These are phyloP conservation scores for Tricholauxania praeusta DNA, from an alignment of 2,888 invertebrate genomes.

Conservation along the genomic window DNA sequence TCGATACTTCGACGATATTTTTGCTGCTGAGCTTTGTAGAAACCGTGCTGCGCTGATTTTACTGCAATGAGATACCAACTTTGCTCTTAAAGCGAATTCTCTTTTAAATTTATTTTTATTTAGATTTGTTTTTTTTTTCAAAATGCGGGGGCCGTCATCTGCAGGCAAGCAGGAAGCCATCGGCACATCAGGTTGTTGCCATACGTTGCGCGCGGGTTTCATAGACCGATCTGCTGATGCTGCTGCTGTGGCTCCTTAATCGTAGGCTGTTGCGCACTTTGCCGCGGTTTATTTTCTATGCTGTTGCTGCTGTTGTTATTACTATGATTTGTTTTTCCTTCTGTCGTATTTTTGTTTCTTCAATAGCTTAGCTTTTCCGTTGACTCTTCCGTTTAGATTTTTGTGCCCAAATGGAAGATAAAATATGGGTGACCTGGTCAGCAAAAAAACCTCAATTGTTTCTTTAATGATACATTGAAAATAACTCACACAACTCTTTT, in stretches of 20 bases:
- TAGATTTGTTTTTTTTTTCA: not conserved
- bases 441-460: no score
- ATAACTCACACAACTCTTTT: no score
- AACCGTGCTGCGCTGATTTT: constrained; percentile 1
- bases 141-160: constrained; percentile 29
- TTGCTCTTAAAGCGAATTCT: not conserved
- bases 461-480: no score
- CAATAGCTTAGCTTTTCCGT: constrained; percentile 22
- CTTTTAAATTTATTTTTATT: constrained; percentile 4
- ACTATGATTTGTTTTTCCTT: constrained; percentile 22
- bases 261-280: not conserved
- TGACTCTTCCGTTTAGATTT: constrained; percentile 19
- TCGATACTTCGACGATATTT: no score
- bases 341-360: constrained; percentile 16
- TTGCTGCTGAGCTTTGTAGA: constrained; percentile 6
- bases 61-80: not conserved
- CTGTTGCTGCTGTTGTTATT: constrained; percentile 9
- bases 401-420: not conserved
- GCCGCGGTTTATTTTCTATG: not conserved
- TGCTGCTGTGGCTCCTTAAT: not conserved
- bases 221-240: not conserved
- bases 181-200: constrained; percentile 22
- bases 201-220: constrained; percentile 8
- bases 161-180: constrained; percentile 16
- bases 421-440: no score